These are phyloP conservation scores for Athripsodes cinereus DNA, from an alignment of 2,888 invertebrate genomes.

Conservation along the genomic window DNA sequence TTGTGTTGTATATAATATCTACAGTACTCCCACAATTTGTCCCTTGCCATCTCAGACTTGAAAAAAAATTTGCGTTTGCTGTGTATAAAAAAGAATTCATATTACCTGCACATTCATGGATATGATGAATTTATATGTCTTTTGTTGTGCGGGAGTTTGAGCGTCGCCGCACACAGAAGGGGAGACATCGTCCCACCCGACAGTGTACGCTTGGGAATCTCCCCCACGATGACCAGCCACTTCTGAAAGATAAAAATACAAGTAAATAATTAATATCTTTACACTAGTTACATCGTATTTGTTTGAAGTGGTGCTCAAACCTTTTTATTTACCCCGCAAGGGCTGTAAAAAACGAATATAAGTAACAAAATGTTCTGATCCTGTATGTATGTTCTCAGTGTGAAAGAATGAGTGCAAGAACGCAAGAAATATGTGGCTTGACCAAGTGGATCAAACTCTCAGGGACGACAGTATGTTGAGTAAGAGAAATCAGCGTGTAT, in stretches of 20 bases:
- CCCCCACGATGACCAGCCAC: constrained; percentile 7
- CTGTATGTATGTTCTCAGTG: no score
- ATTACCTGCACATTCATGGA: constrained; percentile 48
- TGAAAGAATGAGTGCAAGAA: no score
- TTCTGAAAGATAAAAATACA: constrained; percentile 1
- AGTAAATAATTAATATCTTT: no score
- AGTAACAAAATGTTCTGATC: no score
- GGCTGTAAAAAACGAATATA: not conserved
- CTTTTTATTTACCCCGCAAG: not conserved
- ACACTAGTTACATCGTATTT: no score
- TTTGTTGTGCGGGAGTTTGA: constrained; percentile 8
- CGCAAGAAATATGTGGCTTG: no score
- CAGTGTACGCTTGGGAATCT: constrained; percentile 57
- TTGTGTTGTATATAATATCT: no score
- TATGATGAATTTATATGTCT: constrained; percentile 41
- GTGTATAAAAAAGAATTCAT: constrained; percentile 13
- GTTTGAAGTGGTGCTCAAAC: not conserved
- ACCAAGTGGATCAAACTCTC: no score
- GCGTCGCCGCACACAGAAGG: constrained; percentile 26
- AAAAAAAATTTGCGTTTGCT: not conserved
- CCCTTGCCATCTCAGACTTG: no score
- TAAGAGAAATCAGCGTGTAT: no score
- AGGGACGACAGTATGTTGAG: no score
- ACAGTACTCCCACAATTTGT: no score
- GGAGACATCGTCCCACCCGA: constrained; percentile 66